A percentile compares a stretch with the other conserved stretches of the same genome.
These are phyloP conservation scores for Drosophila carrolli DNA, from an alignment of 1,140 invertebrate genomes.

Conservation along the genomic window DNA sequence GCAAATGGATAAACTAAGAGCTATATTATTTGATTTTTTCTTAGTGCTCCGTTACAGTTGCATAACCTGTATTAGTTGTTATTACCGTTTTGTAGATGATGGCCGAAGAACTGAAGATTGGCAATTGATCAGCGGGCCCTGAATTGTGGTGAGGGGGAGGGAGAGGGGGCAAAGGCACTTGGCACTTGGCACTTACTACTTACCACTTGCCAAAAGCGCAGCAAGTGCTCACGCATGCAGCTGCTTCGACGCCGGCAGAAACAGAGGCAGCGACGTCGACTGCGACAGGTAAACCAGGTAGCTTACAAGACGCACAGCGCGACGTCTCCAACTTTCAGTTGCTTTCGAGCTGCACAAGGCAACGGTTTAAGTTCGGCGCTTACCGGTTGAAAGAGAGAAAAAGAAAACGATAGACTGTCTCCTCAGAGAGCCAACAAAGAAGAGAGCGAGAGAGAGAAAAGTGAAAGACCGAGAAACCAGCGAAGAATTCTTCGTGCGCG, in stretches of 20 bases:
- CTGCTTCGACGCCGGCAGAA: constrained; percentile 13
- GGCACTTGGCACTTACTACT: constrained; percentile 55
- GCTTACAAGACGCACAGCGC: constrained; percentile 75
- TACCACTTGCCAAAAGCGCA: constrained; percentile 77
- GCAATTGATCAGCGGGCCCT: constrained; percentile 63
- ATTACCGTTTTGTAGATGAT: constrained; percentile 72
- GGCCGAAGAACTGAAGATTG: constrained; percentile 47
- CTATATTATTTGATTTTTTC: constrained; percentile 4
- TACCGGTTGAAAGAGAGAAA: constrained; percentile 4
- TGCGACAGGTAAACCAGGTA: constrained; percentile 24
- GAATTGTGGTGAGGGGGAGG: neutral
- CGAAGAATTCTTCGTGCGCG: constrained; percentile 22
- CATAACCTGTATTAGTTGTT: constrained; percentile 82
- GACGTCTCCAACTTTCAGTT: constrained; percentile 68
- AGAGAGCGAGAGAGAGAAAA: constrained; percentile 45
- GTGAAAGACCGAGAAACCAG: constrained; percentile 45
- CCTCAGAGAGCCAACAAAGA: neutral
- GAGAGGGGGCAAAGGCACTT: neutral
- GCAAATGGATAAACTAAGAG: neutral
- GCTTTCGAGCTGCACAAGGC: constrained; percentile 76
- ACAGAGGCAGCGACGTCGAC: constrained; percentile 9
- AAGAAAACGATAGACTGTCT: constrained; percentile 9
- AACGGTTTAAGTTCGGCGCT: constrained; percentile 52
- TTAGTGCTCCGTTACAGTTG: constrained; percentile 59
- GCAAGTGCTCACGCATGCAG: constrained; percentile 61